Conservation (phyloP, 2,888 invertebrate genomes). For the Amiota mariae region DNA sequence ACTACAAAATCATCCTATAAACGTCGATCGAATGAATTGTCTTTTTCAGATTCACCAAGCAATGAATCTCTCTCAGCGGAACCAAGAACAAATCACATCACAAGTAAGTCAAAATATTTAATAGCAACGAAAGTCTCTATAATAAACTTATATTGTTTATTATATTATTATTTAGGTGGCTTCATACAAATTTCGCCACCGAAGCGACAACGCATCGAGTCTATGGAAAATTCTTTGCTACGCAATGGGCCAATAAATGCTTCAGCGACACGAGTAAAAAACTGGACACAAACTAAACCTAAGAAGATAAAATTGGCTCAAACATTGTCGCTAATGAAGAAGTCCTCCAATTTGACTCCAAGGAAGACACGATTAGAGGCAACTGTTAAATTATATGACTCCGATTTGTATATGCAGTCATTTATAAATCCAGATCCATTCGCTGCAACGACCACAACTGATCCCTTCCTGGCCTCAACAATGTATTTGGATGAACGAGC, state of each 20-base stretch:
- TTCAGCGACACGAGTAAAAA: conserved; percentile 47
- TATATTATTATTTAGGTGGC: background rate
- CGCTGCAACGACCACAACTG: conserved; percentile 76
- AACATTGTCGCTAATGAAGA: conserved; percentile 61
- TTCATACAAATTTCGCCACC: conserved; percentile 67
- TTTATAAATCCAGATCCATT: conserved; percentile 75
- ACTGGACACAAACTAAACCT: conserved; percentile 61
- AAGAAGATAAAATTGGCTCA: conserved; percentile 63
- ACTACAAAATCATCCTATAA: conserved; percentile 40
- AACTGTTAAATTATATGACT: conserved; percentile 68
- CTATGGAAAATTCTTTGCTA: conserved; percentile 33
- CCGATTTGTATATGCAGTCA: conserved; percentile 70
- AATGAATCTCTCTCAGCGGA: conserved; percentile 48
- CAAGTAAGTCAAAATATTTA: too few relatives aligned
- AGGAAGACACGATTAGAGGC: conserved; percentile 54
- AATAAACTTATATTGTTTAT: background rate
- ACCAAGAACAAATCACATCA: too few relatives aligned
- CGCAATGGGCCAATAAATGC: conserved; percentile 48
- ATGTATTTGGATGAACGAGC: conserved; percentile 81
- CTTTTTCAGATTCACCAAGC: conserved; percentile 55
- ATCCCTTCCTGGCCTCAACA: conserved; percentile 80
- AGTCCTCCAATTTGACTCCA: conserved; percentile 61
- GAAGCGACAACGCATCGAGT: conserved; percentile 65
- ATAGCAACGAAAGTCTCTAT: too few relatives aligned
- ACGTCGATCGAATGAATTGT: conserved; percentile 60